Percentiles rank a stretch among this genome's conserved stretches.
phyloP scores from a whole-genome alignment of 2,797 vertebrate genomes.

The Lateolabrax maculatus region DNA sequence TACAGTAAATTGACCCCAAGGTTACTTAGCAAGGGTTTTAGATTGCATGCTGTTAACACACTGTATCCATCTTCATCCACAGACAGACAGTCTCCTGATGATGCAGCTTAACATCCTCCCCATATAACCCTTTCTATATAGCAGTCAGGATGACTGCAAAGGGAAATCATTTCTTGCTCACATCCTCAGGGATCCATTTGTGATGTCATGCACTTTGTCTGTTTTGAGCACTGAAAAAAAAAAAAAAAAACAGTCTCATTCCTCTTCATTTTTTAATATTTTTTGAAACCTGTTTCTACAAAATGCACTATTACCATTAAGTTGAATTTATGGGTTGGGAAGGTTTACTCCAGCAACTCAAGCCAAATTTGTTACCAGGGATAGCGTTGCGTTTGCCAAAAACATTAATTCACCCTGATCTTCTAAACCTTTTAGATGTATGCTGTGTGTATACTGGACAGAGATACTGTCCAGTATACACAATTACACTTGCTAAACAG shows the following conservation, averaged over 20 bases:
- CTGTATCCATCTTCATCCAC: slow-evolving; percentile 1
- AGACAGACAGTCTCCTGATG: slow-evolving; percentile 20
- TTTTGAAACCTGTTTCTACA: neutral
- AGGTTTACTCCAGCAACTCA: neutral
- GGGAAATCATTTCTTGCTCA: slow-evolving; percentile 19
- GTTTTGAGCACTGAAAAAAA: slow-evolving; percentile 1
- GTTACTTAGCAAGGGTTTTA: slow-evolving; percentile 12
- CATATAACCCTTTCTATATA: slow-evolving; percentile 25
- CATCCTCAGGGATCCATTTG: slow-evolving; percentile 43
- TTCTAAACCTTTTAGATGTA: neutral
- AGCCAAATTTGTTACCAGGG: neutral
- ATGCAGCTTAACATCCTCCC: slow-evolving; percentile 30
- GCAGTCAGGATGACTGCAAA: slow-evolving; percentile 10
- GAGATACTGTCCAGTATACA: too few species aligned
- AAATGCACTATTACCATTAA: neutral
- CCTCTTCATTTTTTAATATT: neutral
- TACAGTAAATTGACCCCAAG: slow-evolving; percentile 27
- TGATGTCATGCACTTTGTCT: slow-evolving; percentile 46
- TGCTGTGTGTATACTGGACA: too few species aligned
- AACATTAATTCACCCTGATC: neutral
- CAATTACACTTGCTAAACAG: too few species aligned
- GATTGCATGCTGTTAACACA: slow-evolving; percentile 2
- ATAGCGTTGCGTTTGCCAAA: neutral
- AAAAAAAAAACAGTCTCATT: too few species aligned
- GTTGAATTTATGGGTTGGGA: neutral